These are phyloP conservation scores for Melinaea menophilus DNA, from an alignment of 2,888 invertebrate genomes.

Conservation along the genomic window DNA sequence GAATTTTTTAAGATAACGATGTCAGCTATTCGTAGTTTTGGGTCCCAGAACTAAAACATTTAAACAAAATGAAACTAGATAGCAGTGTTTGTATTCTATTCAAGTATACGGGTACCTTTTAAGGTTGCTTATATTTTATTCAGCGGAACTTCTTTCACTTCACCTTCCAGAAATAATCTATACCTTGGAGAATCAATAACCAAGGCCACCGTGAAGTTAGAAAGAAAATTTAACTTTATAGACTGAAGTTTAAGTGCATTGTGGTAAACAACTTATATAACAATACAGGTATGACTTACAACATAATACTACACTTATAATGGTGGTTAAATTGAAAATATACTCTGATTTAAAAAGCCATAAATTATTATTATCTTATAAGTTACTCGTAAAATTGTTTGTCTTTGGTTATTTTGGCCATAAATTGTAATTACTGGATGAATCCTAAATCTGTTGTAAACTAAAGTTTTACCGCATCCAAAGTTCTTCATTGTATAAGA, in stretches of 20 bases:
- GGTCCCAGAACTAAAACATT: not conserved
- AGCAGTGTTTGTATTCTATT: slow-evolving; percentile 10
- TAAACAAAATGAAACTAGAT: slow-evolving; percentile 3
- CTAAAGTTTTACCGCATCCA: slow-evolving; percentile 2
- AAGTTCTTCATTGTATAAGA: slow-evolving; percentile 16
- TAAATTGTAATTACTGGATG: not conserved
- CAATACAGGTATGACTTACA: too few species aligned
- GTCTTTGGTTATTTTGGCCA: too few species aligned
- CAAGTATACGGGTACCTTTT: slow-evolving; percentile 10
- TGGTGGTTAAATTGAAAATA: too few species aligned
- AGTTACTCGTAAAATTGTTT: too few species aligned
- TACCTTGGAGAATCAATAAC: slow-evolving; percentile 24
- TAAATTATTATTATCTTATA: too few species aligned
- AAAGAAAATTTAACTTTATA: not conserved
- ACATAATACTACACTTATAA: too few species aligned
- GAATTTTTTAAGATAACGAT: too few species aligned
- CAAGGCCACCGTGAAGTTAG: slow-evolving; percentile 22
- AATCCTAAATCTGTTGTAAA: not conserved
- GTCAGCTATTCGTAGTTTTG: too few species aligned
- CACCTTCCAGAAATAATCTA: slow-evolving; percentile 22
- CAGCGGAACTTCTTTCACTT: slow-evolving; percentile 15
- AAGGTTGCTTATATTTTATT: slow-evolving; percentile 16
- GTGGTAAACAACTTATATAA: too few species aligned
- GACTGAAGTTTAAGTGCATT: too few species aligned
- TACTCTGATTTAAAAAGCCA: too few species aligned